A percentile compares a stretch with the other conserved stretches of the same genome.
Evolutionary conservation across 2,888 invertebrate genomes (phyloP).

Genomic region (Erannis defoliaria): DNA sequence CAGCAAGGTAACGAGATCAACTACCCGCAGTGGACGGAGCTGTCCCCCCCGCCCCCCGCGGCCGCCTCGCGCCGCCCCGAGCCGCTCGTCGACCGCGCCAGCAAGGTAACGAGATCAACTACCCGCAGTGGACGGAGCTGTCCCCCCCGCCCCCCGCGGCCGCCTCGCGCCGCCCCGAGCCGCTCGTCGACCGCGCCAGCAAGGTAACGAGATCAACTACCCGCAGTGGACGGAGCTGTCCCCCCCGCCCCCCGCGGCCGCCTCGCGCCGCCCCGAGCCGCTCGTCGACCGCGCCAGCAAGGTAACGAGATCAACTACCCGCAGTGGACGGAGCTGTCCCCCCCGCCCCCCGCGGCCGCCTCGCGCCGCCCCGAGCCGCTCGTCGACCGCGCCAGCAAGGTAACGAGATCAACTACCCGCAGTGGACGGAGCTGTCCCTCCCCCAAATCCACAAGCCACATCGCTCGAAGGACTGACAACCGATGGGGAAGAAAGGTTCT

Average conservation of each 20-base stretch:
- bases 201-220: conserved; percentile 88
- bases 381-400: no score
- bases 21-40: conserved; percentile 87
- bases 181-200: no score
- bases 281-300: no score
- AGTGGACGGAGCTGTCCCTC: conserved; percentile 75
- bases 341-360: conserved; percentile 24
- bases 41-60: conserved; percentile 44
- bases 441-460: no score
- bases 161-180: conserved; percentile 52
- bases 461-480: no score
- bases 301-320: conserved; percentile 89
- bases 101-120: conserved; percentile 88
- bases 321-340: conserved; percentile 78
- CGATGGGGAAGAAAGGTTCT: no score
- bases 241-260: conserved; percentile 26
- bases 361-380: conserved; percentile 52
- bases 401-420: conserved; percentile 89
- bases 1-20: no score
- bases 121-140: conserved; percentile 86
- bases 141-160: conserved; percentile 37
- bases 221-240: conserved; percentile 85
- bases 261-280: conserved; percentile 52
- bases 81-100: no score
- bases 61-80: conserved; percentile 50